Conservation (phyloP, 2,797 vertebrate genomes). For the Esox lucius region DNA sequence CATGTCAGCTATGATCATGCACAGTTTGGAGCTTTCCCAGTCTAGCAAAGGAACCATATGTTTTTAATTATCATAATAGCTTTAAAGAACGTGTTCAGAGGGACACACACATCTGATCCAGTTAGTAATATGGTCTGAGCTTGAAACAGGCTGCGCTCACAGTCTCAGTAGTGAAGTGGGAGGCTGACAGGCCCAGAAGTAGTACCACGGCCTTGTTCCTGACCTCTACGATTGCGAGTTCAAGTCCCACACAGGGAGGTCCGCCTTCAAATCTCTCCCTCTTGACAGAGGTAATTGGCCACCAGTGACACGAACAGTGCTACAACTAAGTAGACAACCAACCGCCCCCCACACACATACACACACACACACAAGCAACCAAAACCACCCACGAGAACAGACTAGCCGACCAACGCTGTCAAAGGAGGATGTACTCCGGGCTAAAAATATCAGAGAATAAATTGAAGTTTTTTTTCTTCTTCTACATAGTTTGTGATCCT, state of each 20-base stretch:
- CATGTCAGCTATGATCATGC: constrained; percentile 86
- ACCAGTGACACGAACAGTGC: constrained; percentile 70
- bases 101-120: constrained; percentile 75
- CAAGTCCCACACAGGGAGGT: constrained; percentile 72
- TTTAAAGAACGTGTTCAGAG: constrained; percentile 88
- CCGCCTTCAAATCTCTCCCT: constrained; percentile 54
- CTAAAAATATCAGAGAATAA: constrained; percentile 49
- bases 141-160: constrained; percentile 36
- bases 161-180: constrained; percentile 51
- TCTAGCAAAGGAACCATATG: constrained; percentile 84
- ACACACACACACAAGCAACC: background rate
- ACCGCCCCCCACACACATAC: background rate
- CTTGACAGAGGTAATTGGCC: constrained; percentile 81
- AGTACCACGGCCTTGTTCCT: constrained; percentile 64
- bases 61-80: constrained; percentile 92
- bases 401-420: constrained; percentile 50
- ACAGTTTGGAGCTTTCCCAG: constrained; percentile 84
- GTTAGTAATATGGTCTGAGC: constrained; percentile 78
- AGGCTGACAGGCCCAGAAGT: constrained; percentile 64
- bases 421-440: constrained; percentile 29
- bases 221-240: constrained; percentile 73
- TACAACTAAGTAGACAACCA: constrained; percentile 63
- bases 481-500: constrained; percentile 44
- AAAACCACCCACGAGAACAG: constrained; percentile 50
- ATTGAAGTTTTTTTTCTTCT: constrained; percentile 44